Evolutionary conservation across 2,113 vertebrate species (phyloP).

Genomic region (Anoura caudifer): DNA sequence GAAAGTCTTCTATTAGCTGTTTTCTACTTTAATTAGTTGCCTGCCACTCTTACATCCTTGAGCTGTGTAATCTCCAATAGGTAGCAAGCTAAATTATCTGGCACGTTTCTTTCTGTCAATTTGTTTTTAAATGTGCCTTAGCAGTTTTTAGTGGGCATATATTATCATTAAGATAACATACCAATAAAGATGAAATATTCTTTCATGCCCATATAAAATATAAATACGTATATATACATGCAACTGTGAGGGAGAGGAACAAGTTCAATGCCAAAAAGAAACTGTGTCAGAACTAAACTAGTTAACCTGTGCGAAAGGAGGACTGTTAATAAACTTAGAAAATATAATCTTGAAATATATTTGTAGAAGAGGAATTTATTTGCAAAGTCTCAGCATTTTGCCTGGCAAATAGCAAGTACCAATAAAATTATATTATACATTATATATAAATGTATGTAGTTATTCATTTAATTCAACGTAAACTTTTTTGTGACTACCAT

Average conservation of each 20-base stretch:
- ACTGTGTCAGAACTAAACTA: neutral
- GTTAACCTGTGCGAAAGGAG: neutral
- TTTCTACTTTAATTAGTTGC: constrained; percentile 78
- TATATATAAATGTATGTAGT: neutral
- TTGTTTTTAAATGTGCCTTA: constrained; percentile 58
- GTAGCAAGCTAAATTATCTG: constrained; percentile 38
- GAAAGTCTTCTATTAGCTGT: constrained; percentile 71
- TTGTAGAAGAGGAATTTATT: neutral
- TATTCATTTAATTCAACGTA: neutral
- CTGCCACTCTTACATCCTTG: constrained; percentile 68
- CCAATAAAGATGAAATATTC: neutral
- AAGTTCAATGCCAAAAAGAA: constrained; percentile 7
- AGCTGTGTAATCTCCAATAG: constrained; percentile 59
- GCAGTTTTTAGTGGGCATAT: constrained; percentile 3
- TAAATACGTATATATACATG: neutral
- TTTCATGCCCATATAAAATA: neutral
- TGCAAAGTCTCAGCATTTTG: neutral
- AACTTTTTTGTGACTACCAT: neutral
- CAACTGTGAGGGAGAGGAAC: neutral
- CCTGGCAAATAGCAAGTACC: neutral
- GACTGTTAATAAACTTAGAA: neutral
- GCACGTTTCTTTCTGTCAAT: constrained; percentile 48
- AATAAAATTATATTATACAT: neutral
- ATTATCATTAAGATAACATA: constrained; percentile 4
- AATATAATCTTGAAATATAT: neutral